Evolutionary conservation across 1,140 invertebrate species (phyloP).

Genomic region (Hesperophylax magnus): DNA sequence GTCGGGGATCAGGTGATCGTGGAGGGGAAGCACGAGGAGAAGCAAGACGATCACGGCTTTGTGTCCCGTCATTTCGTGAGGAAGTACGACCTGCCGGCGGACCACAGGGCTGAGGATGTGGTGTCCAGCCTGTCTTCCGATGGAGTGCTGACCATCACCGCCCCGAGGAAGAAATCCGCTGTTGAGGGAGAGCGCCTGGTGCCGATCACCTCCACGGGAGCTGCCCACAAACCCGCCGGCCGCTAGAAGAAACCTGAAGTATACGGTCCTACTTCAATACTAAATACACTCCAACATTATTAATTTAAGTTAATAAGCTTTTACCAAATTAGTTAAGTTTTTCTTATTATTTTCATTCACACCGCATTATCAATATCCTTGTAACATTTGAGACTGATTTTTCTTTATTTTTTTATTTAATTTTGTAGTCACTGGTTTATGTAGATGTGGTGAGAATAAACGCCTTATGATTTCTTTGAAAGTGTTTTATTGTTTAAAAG

Average conservation of each 20-base stretch:
- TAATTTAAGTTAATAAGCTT: too few relatives aligned
- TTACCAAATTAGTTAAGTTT: too few relatives aligned
- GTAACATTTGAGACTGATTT: neutral
- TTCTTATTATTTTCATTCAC: too few relatives aligned
- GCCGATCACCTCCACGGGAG: conserved; percentile 63
- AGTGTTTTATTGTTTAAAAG: too few relatives aligned
- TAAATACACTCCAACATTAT: neutral
- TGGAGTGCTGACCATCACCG: conserved; percentile 79
- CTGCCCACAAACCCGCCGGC: neutral
- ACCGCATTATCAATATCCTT: too few relatives aligned
- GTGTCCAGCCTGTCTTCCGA: conserved; percentile 80
- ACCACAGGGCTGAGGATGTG: conserved; percentile 75
- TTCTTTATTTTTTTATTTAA: neutral
- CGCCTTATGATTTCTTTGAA: neutral
- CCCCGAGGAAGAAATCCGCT: conserved; percentile 66
- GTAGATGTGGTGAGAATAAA: neutral
- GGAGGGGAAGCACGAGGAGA: conserved; percentile 84
- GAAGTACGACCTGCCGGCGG: conserved; percentile 79
- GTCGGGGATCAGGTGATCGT: conserved; percentile 79
- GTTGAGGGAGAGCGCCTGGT: conserved; percentile 61
- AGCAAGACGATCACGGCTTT: conserved; percentile 80
- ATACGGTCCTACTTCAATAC: neutral
- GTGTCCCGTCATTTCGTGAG: conserved; percentile 82
- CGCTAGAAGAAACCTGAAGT: too few relatives aligned
- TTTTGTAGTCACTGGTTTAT: neutral